Evolutionary conservation across 2,888 invertebrate genomes (phyloP), one percentile per base, ranked within the genome.

Genomic region (Chironomus riparius): DNA sequence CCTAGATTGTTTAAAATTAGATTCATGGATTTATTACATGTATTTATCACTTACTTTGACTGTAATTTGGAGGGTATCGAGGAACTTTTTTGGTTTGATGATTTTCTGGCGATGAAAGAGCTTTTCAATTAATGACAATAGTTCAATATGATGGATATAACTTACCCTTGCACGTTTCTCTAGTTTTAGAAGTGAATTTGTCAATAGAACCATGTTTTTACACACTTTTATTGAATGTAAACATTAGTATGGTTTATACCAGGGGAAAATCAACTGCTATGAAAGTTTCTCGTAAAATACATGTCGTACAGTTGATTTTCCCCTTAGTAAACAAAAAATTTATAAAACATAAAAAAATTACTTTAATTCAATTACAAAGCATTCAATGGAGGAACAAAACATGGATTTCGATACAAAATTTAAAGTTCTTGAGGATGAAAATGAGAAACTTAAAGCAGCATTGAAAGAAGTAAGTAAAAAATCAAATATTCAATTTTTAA

Each of bases 11-110:
- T n/a, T 38, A 76, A 78, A 18, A 18, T 56, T 4, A 56, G 2
- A n/a, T 15, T 56, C 0, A 18, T 13, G 10, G 70, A 77, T 7
- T 38, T 22, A 70, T 70, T 21, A 21, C 7, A 13, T 4, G 28
- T 24, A 68, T 47, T 38, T 47, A 24, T 12, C 68, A 74, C 71
- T 62, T 18, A 28, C 97, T 82, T 88, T 89, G 0, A 94, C 92
- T 80, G 89, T 88, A 56, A 98, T 82, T 78, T 92, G 87, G 24
- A 97, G 85, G 0, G 91, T 89, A 83, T 98, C 98, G 56, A 95
- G 82, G 81, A 96, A 95, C 78, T 0, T n/a, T 15, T 68, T 74
- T 22, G 22, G 56, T 15, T 56, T 56, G 7, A 56, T 56, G 7
- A 56, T 56, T n/a, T 18, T 56, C 56, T 56, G 15, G 3, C 2